These are phyloP conservation scores for Pediacus dermestoides DNA, from an alignment of 2,888 invertebrate genomes.

Conservation along the genomic window DNA sequence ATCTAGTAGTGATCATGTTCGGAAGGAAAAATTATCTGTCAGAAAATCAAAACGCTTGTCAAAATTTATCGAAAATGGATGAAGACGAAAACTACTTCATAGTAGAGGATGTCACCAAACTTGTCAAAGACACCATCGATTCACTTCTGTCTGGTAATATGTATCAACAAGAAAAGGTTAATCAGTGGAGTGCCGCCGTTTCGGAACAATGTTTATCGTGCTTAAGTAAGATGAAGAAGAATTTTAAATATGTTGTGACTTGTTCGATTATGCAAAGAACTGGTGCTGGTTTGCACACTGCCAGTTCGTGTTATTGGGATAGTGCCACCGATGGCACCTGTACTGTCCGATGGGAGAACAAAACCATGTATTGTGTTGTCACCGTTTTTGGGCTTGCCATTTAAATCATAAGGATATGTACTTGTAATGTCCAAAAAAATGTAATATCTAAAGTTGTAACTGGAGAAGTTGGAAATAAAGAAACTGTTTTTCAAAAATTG, in stretches of 20 bases:
- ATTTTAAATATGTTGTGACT: conserved; percentile 80
- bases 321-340: conserved; percentile 75
- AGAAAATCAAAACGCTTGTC: conserved; percentile 22
- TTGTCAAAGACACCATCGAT: conserved; percentile 73
- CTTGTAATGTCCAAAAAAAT: too few species aligned
- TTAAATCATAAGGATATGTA: too few species aligned
- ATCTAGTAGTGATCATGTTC: conserved; percentile 20
- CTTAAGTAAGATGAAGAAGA: conserved; percentile 72
- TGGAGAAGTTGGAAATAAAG: too few species aligned
- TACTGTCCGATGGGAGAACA: conserved; percentile 84
- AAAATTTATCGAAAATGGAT: conserved; percentile 39
- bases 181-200: conserved; percentile 71
- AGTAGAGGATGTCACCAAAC: conserved; percentile 72
- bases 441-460: too few species aligned
- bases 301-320: conserved; percentile 83
- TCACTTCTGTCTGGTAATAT: conserved; percentile 67
- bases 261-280: conserved; percentile 83
- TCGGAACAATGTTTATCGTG: conserved; percentile 72
- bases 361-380: conserved; percentile 80
- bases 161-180: conserved; percentile 65
- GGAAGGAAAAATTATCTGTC: conserved; percentile 26
- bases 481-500: too few species aligned
- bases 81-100: conserved; percentile 56
- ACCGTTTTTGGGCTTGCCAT: conserved; percentile 73
- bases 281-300: conserved; percentile 78